A percentile compares a stretch with the other conserved stretches of the same genome.
These are phyloP conservation scores for Sphaerophoria taeniata DNA, from an alignment of 2,888 invertebrate species.

Conservation along the genomic window DNA sequence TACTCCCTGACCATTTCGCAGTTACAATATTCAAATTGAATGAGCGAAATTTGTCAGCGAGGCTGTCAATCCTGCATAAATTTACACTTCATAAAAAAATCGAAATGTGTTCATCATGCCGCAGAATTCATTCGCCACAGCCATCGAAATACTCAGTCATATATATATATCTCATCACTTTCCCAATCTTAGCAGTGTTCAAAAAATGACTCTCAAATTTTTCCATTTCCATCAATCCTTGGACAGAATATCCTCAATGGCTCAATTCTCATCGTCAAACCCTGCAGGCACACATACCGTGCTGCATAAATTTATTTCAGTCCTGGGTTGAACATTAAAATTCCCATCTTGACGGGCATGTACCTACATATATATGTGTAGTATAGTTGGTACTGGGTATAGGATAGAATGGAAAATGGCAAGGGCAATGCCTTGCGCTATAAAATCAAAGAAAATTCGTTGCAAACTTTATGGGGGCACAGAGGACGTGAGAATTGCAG, in stretches of 20 bases:
- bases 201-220: slow-evolving; percentile 63
- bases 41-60: slow-evolving; percentile 47
- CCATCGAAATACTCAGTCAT: slow-evolving; percentile 48
- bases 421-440: slow-evolving; percentile 22
- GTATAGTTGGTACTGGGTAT: not conserved
- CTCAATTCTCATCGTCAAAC: slow-evolving; percentile 14
- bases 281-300: slow-evolving; percentile 30
- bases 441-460: slow-evolving; percentile 70
- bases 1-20: not conserved
- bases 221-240: slow-evolving; percentile 55
- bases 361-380: not conserved
- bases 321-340: slow-evolving; percentile 62
- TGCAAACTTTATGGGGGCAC: slow-evolving; percentile 54
- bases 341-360: slow-evolving; percentile 30
- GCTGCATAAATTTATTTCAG: slow-evolving; percentile 55
- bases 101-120: slow-evolving; percentile 69
- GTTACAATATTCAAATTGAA: slow-evolving; percentile 66
- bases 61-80: slow-evolving; percentile 66
- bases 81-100: slow-evolving; percentile 71
- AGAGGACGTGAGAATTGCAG: slow-evolving; percentile 63
- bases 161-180: slow-evolving; percentile 50
- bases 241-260: slow-evolving; percentile 25
- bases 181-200: slow-evolving; percentile 48
- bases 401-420: not conserved
- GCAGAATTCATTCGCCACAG: slow-evolving; percentile 45